Conservation (phyloP, 35 echinoderm and acorn worm genomes). For the Diadema setosum region DNA sequence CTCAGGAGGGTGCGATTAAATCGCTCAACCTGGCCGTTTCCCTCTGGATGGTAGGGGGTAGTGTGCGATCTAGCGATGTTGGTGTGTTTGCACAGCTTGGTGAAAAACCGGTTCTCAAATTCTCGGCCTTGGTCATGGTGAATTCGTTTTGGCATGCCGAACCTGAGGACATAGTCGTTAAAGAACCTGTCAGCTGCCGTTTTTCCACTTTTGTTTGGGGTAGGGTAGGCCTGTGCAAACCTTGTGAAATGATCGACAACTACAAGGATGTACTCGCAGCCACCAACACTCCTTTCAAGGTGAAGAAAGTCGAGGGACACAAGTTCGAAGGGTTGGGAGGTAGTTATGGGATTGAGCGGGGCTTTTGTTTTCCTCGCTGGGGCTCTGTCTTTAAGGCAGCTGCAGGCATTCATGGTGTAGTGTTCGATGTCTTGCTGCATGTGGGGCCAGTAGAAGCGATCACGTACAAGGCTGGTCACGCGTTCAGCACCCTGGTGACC, state of each 20-base stretch:
- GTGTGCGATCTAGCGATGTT: no score
- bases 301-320: conserved; percentile 71
- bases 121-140: conserved; percentile 66
- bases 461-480: background rate
- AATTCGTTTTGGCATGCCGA: conserved; percentile 42
- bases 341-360: conserved; percentile 31
- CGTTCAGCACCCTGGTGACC: conserved; percentile 36
- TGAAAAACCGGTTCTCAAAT: conserved; percentile 63
- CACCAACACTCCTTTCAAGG: conserved; percentile 17
- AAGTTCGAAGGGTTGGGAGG: conserved; percentile 54
- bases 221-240: conserved; percentile 64
- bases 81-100: no score
- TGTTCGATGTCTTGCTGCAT: conserved; percentile 40
- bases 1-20: conserved; percentile 45
- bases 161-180: conserved; percentile 37
- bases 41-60: conserved; percentile 54
- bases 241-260: conserved; percentile 71
- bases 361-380: background rate
- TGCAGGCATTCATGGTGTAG: conserved; percentile 2
- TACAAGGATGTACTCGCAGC: conserved; percentile 60
- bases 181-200: conserved; percentile 59
- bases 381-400: background rate
- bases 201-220: conserved; percentile 40
- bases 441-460: conserved; percentile 56
- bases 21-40: conserved; percentile 52